Conservation (phyloP, 2,888 invertebrate genomes). For the Lasioglossum oenotherae region DNA sequence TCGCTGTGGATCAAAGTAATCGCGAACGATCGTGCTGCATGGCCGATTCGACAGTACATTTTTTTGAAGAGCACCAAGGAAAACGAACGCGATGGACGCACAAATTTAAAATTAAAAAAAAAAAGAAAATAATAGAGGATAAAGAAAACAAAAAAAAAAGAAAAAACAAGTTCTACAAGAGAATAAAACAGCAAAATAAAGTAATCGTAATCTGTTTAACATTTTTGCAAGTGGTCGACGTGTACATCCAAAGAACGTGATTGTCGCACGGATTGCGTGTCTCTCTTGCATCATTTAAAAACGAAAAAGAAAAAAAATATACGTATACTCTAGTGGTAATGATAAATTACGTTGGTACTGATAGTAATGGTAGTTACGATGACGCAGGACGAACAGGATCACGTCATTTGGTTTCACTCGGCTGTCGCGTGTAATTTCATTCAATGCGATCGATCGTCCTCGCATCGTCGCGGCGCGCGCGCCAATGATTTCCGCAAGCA, state of each 20-base stretch:
- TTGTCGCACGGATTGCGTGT: constrained; percentile 31
- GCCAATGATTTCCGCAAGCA: background rate
- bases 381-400: constrained; percentile 45
- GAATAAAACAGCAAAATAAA: constrained; percentile 64
- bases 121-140: constrained; percentile 38
- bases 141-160: constrained; percentile 42
- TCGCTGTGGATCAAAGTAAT: background rate
- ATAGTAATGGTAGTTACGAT: constrained; percentile 42
- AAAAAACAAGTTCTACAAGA: constrained; percentile 54
- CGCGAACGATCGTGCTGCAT: constrained; percentile 29
- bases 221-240: constrained; percentile 45
- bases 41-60: constrained; percentile 23
- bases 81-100: constrained; percentile 58
- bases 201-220: constrained; percentile 58
- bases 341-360: constrained; percentile 48
- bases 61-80: constrained; percentile 51
- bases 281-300: constrained; percentile 57
- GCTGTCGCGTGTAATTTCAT: background rate
- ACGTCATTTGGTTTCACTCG: background rate
- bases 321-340: constrained; percentile 51
- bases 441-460: background rate
- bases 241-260: constrained; percentile 43
- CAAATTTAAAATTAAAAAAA: constrained; percentile 47
- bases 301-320: constrained; percentile 49
- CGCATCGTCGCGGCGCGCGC: background rate